These are phyloP conservation scores for Dynastes grantii DNA, from an alignment of 2,888 invertebrate genomes.

Conservation along the genomic window DNA sequence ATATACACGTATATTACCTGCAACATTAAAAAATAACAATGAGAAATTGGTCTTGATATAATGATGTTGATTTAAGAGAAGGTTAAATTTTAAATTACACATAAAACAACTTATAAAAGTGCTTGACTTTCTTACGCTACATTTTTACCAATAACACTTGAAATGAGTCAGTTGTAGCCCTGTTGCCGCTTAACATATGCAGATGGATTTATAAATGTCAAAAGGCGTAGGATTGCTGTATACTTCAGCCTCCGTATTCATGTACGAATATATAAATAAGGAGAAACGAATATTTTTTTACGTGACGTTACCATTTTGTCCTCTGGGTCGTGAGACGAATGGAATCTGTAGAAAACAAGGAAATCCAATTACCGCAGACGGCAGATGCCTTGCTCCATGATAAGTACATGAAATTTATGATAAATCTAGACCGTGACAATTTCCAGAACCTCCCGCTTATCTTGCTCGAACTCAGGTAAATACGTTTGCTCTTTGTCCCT, in stretches of 20 bases:
- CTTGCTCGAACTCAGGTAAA: conserved; percentile 27
- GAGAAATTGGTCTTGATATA: too few species aligned
- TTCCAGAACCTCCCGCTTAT: conserved; percentile 44
- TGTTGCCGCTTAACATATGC: not conserved
- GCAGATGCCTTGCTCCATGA: conserved; percentile 36
- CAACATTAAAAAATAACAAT: too few species aligned
- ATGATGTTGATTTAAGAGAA: not conserved
- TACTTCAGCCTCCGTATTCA: conserved; percentile 18
- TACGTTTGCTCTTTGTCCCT: conserved; percentile 14
- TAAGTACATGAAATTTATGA: conserved; percentile 40
- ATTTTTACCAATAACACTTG: not conserved
- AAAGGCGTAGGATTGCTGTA: conserved; percentile 3
- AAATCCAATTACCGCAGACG: conserved; percentile 47
- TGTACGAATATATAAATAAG: conserved; percentile 28
- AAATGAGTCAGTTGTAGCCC: not conserved
- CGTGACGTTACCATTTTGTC: conserved; percentile 13
- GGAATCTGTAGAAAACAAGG: conserved; percentile 41
- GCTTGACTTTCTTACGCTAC: not conserved
- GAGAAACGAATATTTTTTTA: conserved; percentile 21
- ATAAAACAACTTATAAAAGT: not conserved
- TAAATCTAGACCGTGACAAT: conserved; percentile 47
- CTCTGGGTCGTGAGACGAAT: not conserved
- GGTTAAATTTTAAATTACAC: not conserved
- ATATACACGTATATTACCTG: not conserved
- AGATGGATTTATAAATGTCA: conserved; percentile 24